Evolutionary conservation across 37 sponge, comb jelly and placozoan species (phyloP).

Genomic region (Crambe crambe): DNA sequence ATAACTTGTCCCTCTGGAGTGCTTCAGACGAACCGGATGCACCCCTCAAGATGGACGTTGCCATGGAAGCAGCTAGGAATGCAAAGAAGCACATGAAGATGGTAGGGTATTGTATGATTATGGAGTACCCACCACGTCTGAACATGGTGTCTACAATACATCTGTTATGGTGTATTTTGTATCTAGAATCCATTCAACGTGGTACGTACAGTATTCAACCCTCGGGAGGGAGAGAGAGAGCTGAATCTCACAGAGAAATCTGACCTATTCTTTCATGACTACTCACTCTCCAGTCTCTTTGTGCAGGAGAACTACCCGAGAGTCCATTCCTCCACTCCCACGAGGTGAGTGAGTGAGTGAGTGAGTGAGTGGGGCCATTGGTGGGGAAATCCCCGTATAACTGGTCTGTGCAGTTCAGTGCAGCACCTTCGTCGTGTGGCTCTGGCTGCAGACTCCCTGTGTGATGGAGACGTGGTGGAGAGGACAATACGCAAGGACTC

Average conservation of each 20-base stretch:
- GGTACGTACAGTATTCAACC: constrained; percentile 72
- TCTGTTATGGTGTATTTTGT: background rate
- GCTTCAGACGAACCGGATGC: constrained; percentile 45
- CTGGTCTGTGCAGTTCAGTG: background rate
- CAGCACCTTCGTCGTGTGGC: constrained; percentile 32
- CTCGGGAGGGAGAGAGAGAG: constrained; percentile 46
- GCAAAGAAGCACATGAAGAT: constrained; percentile 71
- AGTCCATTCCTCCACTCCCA: constrained; percentile 42
- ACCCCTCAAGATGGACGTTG: constrained; percentile 50
- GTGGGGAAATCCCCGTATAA: too few species aligned
- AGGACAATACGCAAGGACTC: constrained; percentile 51
- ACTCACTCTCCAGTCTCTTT: constrained; percentile 87
- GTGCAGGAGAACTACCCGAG: constrained; percentile 95
- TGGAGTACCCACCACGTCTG: too few species aligned
- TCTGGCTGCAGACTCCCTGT: constrained; percentile 84
- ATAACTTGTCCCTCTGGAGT: constrained; percentile 89
- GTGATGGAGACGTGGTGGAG: constrained; percentile 84
- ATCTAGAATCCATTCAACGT: constrained; percentile 91
- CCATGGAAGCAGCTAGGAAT: constrained; percentile 54
- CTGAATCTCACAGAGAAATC: constrained; percentile 71
- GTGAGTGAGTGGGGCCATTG: background rate
- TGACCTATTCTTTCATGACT: constrained; percentile 96
- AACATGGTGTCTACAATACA: too few species aligned
- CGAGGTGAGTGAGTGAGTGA: constrained; percentile 1
- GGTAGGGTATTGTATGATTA: too few species aligned